A percentile compares a stretch with the other conserved stretches of the same genome.
phyloP scores from a whole-genome alignment of 2,113 vertebrate genomes.

The Peromyscus californicus region DNA sequence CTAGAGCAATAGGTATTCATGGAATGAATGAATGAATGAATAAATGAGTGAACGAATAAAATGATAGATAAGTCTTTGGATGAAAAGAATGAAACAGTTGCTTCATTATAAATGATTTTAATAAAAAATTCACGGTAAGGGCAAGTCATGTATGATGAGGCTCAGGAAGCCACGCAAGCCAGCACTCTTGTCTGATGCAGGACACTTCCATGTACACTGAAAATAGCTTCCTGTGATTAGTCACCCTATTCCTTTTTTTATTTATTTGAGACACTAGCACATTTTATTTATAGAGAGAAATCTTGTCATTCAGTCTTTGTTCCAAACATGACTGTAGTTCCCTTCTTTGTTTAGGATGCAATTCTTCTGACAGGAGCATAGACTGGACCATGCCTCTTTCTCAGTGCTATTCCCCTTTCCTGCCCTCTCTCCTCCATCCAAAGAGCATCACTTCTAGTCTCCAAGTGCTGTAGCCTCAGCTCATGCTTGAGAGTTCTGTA shows the following conservation, averaged over 20 bases:
- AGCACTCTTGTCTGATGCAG: background rate
- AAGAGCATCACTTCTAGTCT: background rate
- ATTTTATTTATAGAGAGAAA: background rate
- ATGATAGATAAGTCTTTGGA: background rate
- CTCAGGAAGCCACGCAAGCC: background rate
- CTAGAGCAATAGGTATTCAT: background rate
- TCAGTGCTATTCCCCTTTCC: background rate
- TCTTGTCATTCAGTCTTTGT: background rate
- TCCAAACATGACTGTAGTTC: background rate
- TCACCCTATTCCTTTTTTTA: background rate
- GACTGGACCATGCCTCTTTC: background rate
- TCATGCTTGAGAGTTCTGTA: background rate
- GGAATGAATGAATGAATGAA: background rate
- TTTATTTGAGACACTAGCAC: background rate
- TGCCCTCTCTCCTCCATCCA: background rate
- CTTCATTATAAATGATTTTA: background rate
- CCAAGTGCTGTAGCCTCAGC: background rate
- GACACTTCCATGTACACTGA: background rate
- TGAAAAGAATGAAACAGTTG: background rate
- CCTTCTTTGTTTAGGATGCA: background rate
- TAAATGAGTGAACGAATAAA: background rate
- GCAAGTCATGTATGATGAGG: background rate
- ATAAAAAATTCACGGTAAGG: background rate
- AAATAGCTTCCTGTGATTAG: background rate
- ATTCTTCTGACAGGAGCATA: background rate